Evolutionary conservation across 2,888 invertebrate genomes (phyloP).

Genomic region (Seira musarum): DNA sequence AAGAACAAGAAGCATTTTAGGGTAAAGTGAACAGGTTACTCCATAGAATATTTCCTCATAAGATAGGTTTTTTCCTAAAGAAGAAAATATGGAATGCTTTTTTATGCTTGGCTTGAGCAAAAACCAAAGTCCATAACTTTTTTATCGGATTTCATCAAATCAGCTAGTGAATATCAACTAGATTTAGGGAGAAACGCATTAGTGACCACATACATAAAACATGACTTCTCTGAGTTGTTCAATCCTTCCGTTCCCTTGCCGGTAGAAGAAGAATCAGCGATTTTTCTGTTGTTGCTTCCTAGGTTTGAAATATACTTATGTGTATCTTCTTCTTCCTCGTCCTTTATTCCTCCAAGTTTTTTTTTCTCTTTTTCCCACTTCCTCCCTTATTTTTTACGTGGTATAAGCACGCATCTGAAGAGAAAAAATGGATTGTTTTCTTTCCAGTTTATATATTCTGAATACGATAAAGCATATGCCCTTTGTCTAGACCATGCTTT

Average conservation of each 20-base stretch:
- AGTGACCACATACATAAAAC: conserved; percentile 70
- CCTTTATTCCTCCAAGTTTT: no score
- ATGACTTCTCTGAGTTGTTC: conserved; percentile 68
- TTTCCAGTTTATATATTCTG: conserved; percentile 31
- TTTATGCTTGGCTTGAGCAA: conserved; percentile 43
- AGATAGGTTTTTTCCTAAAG: conserved; percentile 7
- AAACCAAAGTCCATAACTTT: conserved; percentile 68
- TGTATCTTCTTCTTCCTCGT: no score
- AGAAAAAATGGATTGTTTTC: conserved; percentile 44
- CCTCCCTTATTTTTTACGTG: not conserved
- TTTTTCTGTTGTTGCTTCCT: conserved; percentile 24
- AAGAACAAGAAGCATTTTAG: no score
- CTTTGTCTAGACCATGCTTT: not conserved
- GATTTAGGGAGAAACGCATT: conserved; percentile 68
- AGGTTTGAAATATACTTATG: not conserved
- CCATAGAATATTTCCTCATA: not conserved
- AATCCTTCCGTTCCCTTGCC: conserved; percentile 63
- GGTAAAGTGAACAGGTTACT: no score
- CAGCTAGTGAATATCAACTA: conserved; percentile 69
- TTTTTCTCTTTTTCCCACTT: no score
- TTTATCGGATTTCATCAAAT: conserved; percentile 69
- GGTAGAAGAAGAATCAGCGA: conserved; percentile 30
- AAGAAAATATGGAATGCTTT: conserved; percentile 28
- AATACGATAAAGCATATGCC: conserved; percentile 14
- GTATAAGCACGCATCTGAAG: not conserved